Conservation (phyloP, 2,797 vertebrate genomes). For the Poeciliopsis turneri region DNA sequence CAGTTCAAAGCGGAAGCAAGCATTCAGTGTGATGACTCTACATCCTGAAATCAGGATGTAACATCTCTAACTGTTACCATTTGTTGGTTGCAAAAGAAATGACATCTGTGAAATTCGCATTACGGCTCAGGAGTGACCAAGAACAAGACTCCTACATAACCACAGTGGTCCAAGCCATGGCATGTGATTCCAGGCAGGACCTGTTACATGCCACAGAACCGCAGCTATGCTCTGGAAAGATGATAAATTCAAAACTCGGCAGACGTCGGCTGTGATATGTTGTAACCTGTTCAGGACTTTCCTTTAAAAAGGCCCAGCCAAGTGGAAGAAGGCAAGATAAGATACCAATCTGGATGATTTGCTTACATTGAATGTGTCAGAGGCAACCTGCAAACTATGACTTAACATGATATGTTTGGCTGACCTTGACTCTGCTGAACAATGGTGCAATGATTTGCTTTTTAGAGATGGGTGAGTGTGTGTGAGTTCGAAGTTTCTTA, state of each 20-base stretch:
- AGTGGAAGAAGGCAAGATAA: slow-evolving; percentile 38
- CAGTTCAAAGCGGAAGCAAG: too few species aligned
- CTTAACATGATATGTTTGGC: slow-evolving; percentile 22
- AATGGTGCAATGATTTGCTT: slow-evolving; percentile 12
- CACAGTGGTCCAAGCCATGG: slow-evolving; percentile 8
- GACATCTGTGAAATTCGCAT: background rate
- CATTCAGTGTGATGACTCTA: too few species aligned
- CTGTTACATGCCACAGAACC: slow-evolving; percentile 21
- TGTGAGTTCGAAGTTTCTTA: slow-evolving; percentile 78
- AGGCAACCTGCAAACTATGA: slow-evolving; percentile 32
- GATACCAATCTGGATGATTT: slow-evolving; percentile 30
- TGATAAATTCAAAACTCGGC: slow-evolving; percentile 24
- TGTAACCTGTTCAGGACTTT: slow-evolving; percentile 25
- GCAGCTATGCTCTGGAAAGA: slow-evolving; percentile 42
- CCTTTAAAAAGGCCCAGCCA: slow-evolving; percentile 21
- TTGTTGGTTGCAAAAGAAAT: background rate
- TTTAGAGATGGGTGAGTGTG: slow-evolving; percentile 11
- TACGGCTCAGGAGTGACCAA: background rate
- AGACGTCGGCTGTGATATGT: slow-evolving; percentile 28
- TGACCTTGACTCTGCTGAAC: slow-evolving; percentile 27
- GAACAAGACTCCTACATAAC: slow-evolving; percentile 26
- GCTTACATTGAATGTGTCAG: slow-evolving; percentile 52
- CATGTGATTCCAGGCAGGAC: slow-evolving; percentile 13
- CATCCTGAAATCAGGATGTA: too few species aligned
- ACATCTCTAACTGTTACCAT: background rate